Conservation (phyloP, 2,113 vertebrate genomes). For the Phrynocephalus versicolor region DNA sequence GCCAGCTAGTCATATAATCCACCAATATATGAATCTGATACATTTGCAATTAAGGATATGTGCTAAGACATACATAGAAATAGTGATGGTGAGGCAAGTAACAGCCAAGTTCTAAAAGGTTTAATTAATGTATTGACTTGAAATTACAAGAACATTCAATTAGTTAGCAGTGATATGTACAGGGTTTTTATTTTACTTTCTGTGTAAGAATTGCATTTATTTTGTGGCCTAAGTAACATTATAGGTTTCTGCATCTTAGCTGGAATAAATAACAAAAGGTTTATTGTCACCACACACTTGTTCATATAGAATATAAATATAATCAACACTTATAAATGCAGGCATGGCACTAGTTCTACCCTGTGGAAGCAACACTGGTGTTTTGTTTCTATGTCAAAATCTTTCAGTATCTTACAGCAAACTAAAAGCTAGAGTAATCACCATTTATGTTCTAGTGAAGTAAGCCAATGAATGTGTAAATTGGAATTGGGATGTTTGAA, state of each 20-base stretch:
- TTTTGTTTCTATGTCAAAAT: not conserved
- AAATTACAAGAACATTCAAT: not conserved
- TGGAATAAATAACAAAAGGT: slow-evolving; percentile 21
- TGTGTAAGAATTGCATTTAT: not conserved
- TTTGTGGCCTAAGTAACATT: not conserved
- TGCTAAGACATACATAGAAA: no score
- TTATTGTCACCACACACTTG: slow-evolving; percentile 8
- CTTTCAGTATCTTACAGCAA: not conserved
- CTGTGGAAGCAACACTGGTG: not conserved
- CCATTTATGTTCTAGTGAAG: not conserved
- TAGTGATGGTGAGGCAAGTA: not conserved
- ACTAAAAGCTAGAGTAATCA: not conserved
- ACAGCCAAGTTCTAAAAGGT: not conserved
- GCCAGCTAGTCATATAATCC: not conserved
- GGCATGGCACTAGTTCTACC: slow-evolving; percentile 21
- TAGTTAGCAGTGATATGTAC: not conserved
- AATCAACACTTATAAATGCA: slow-evolving; percentile 32
- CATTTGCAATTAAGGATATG: not conserved
- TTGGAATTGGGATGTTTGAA: not conserved
- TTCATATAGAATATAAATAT: not conserved
- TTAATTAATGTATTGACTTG: not conserved
- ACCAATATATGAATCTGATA: not conserved
- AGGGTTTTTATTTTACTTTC: not conserved
- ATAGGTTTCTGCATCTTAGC: not conserved
- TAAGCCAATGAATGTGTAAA: not conserved